Conservation (phyloP, 1,140 invertebrate species). For the Nymphalis io region DNA sequence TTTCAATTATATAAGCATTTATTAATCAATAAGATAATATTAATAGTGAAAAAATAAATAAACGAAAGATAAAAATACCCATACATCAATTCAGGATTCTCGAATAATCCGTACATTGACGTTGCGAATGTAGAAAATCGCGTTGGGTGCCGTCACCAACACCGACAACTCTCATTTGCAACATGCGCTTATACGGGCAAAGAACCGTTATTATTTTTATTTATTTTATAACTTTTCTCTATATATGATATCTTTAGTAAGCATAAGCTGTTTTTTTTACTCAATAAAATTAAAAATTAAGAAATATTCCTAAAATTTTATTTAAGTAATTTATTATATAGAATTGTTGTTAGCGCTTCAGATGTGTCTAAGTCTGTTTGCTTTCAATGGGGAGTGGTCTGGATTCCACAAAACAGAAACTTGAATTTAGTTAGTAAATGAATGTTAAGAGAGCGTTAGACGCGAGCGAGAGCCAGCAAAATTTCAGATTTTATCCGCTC, state of each 20-base stretch:
- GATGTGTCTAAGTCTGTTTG: too few relatives aligned
- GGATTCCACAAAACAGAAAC: too few relatives aligned
- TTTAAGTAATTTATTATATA: too few relatives aligned
- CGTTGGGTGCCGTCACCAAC: conserved; percentile 32
- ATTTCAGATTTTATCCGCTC: too few relatives aligned
- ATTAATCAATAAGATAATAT: neutral
- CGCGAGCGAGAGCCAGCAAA: too few relatives aligned
- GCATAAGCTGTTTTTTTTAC: neutral
- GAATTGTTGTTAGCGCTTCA: too few relatives aligned
- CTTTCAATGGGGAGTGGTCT: too few relatives aligned
- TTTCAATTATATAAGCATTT: too few relatives aligned
- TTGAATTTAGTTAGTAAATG: too few relatives aligned
- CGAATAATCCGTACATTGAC: conserved; percentile 74
- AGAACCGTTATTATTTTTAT: conserved; percentile 15
- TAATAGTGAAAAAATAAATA: neutral
- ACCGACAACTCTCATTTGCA: conserved; percentile 46
- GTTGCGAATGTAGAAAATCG: conserved; percentile 58
- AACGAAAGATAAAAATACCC: conserved; percentile 32
- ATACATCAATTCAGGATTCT: conserved; percentile 58
- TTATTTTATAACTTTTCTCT: conserved; percentile 16
- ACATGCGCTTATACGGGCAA: conserved; percentile 34
- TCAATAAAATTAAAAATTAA: too few relatives aligned
- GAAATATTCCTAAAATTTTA: too few relatives aligned
- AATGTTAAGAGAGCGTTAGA: too few relatives aligned
- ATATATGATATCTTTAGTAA: conserved; percentile 1